Conservation (phyloP, 2,797 vertebrate genomes). For the Dromococcyx pavoninus region DNA sequence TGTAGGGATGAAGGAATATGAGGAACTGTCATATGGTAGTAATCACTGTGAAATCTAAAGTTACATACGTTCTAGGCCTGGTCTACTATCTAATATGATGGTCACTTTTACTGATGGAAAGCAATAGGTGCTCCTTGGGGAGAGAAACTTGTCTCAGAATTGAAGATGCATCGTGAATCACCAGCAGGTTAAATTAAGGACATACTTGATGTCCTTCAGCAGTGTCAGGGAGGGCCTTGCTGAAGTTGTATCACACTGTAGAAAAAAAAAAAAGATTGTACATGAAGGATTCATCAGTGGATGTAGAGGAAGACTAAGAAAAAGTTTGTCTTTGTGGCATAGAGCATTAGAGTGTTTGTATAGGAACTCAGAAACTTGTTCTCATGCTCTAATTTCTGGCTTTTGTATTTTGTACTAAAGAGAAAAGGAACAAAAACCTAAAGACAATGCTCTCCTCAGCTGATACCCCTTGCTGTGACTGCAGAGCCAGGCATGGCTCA, state of each 20-base stretch:
- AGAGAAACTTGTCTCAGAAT: background rate
- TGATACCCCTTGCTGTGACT: background rate
- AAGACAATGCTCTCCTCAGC: background rate
- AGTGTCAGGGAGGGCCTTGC: background rate
- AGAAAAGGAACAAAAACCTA: background rate
- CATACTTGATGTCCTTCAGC: background rate
- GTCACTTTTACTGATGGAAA: background rate
- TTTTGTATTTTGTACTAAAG: background rate
- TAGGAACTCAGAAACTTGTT: background rate
- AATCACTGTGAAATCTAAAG: background rate
- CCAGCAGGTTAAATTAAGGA: background rate
- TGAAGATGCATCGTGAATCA: background rate
- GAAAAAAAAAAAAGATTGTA: background rate
- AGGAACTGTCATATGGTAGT: background rate
- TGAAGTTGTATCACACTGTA: background rate
- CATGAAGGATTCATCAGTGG: background rate
- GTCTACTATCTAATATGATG: background rate
- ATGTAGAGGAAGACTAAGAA: background rate
- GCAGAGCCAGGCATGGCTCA: background rate
- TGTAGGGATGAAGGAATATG: background rate
- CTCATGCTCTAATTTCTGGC: background rate
- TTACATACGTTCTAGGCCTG: background rate
- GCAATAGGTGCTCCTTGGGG: background rate
- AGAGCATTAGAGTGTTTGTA: background rate
- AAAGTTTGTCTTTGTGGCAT: background rate